Conservation (phyloP, 2,113 vertebrate species). For the Poeciliopsis turrubarensis region DNA sequence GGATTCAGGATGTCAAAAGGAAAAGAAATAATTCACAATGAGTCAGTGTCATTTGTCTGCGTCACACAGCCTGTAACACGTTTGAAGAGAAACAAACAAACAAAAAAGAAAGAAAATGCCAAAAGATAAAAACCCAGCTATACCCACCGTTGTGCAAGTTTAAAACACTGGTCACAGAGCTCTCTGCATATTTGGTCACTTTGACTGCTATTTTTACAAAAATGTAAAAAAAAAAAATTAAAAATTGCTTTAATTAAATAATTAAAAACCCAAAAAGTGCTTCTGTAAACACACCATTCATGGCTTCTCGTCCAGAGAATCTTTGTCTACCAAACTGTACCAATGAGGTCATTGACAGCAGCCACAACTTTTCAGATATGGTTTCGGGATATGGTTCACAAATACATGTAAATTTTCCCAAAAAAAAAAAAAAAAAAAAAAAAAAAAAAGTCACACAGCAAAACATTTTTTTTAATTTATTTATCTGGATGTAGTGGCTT, state of each 20-base stretch:
- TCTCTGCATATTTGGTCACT: conserved; percentile 51
- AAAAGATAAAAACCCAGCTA: conserved; percentile 56
- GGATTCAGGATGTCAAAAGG: conserved; percentile 53
- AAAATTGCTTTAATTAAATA: conserved; percentile 62
- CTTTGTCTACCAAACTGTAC: conserved; percentile 58
- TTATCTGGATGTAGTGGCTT: conserved; percentile 81
- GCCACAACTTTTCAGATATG: conserved; percentile 18
- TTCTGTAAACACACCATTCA: conserved; percentile 48
- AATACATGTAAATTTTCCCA: conserved; percentile 57
- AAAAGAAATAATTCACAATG: conserved; percentile 53
- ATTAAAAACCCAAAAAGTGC: conserved; percentile 39
- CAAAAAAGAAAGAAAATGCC: conserved; percentile 34
- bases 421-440: not conserved
- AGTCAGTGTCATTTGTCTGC: conserved; percentile 55
- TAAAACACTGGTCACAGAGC: conserved; percentile 29
- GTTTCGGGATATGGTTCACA: conserved; percentile 46
- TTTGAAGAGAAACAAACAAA: conserved; percentile 37
- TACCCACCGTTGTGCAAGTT: conserved; percentile 39
- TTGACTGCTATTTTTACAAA: conserved; percentile 36
- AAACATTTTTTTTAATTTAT: conserved; percentile 47
- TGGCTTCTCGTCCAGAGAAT: conserved; percentile 55
- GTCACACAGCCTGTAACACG: conserved; percentile 30
- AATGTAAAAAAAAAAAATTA: conserved; percentile 35
- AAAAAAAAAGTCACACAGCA: conserved; percentile 61
- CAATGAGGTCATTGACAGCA: conserved; percentile 44